Percentiles rank a stretch among this genome's conserved stretches.
These are phyloP conservation scores for Tachina fera DNA, from an alignment of 2,888 invertebrate genomes.

Conservation along the genomic window DNA sequence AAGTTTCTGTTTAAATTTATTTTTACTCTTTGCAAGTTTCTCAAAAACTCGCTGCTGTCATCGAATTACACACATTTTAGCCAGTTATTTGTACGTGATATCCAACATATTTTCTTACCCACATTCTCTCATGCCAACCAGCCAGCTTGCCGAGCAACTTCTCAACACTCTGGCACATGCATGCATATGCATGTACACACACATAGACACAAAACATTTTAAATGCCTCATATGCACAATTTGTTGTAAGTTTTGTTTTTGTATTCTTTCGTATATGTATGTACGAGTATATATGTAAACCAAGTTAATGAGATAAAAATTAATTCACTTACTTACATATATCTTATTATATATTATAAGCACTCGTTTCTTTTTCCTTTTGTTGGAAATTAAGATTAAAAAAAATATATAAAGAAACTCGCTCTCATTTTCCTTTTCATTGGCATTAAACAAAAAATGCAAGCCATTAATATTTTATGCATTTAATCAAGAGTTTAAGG, in stretches of 20 bases:
- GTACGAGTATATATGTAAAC: not conserved
- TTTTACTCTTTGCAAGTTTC: slow-evolving; percentile 40
- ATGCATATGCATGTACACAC: not conserved
- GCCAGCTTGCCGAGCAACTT: slow-evolving; percentile 44
- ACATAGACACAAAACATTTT: slow-evolving; percentile 6
- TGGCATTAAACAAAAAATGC: slow-evolving; percentile 7
- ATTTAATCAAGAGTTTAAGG: slow-evolving; percentile 13
- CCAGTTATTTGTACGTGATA: slow-evolving; percentile 70
- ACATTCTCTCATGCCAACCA: slow-evolving; percentile 61
- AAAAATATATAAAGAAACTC: not conserved
- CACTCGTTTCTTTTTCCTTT: slow-evolving; percentile 1
- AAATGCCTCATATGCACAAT: slow-evolving; percentile 6
- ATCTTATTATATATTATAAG: slow-evolving; percentile 5
- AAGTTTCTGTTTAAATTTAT: not conserved
- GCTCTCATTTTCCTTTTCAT: slow-evolving; percentile 54
- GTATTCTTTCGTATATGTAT: slow-evolving; percentile 3
- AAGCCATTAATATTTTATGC: slow-evolving; percentile 15
- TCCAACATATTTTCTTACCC: slow-evolving; percentile 65
- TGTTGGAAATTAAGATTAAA: slow-evolving; percentile 13
- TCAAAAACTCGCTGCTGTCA: slow-evolving; percentile 61
- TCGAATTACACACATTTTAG: slow-evolving; percentile 70
- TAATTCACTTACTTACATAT: slow-evolving; percentile 22
- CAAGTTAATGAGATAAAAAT: slow-evolving; percentile 46
- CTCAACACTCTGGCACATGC: slow-evolving; percentile 13
- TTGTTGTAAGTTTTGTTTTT: slow-evolving; percentile 27